Conservation (phyloP, 2,113 vertebrate species). For the Gorsachius goisagi region DNA sequence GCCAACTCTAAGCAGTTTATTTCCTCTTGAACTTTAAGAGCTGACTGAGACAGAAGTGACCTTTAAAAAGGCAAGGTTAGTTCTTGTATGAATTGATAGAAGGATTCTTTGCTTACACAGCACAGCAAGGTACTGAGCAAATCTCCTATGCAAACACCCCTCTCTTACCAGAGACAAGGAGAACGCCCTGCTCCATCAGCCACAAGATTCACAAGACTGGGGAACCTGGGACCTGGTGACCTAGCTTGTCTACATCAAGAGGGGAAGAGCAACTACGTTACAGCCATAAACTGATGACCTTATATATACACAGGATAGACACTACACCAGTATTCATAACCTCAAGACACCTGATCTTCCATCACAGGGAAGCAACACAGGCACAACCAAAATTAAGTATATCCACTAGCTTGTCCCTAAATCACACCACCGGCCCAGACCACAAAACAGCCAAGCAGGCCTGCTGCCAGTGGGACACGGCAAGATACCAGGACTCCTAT, state of each 20-base stretch:
- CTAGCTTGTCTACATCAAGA: not conserved
- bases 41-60: slow-evolving; percentile 73
- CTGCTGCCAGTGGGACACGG: not conserved
- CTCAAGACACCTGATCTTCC: not conserved
- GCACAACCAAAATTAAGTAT: not conserved
- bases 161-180: slow-evolving; percentile 1
- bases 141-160: slow-evolving; percentile 35
- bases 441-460: too few relatives aligned
- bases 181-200: not conserved
- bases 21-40: slow-evolving; percentile 79
- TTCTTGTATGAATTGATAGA: slow-evolving; percentile 55
- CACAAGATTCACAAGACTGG: not conserved
- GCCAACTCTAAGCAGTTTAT: slow-evolving; percentile 77
- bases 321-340: not conserved
- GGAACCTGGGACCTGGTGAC: not conserved
- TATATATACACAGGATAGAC: not conserved
- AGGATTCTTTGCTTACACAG: slow-evolving; percentile 56
- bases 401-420: not conserved
- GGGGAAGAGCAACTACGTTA: not conserved
- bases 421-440: not conserved
- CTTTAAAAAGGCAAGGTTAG: slow-evolving; percentile 75
- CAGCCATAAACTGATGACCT: not conserved
- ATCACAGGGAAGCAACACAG: not conserved
- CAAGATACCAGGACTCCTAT: not conserved
- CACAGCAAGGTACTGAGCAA: slow-evolving; percentile 36